Evolutionary conservation across 2,888 invertebrate species (phyloP).

Genomic region (Punctoribates punctum): DNA sequence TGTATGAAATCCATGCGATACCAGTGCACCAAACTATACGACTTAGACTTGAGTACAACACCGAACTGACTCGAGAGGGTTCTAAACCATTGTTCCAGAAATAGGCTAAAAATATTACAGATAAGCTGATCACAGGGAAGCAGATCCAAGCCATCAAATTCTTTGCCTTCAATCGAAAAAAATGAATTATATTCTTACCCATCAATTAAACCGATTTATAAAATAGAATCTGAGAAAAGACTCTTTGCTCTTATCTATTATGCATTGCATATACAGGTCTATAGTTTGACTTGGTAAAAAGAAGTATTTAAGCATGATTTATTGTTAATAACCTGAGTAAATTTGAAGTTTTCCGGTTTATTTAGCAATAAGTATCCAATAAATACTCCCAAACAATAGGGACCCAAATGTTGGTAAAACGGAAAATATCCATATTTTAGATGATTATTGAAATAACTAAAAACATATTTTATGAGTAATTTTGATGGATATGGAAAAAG

Average conservation of each 20-base stretch:
- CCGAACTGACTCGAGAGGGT: background rate
- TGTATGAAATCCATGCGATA: constrained; percentile 46
- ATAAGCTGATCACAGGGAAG: constrained; percentile 19
- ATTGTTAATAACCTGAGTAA: background rate
- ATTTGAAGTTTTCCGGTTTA: background rate
- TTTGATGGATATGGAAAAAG: background rate
- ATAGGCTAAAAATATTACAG: background rate
- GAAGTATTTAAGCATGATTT: background rate
- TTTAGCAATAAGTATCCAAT: constrained; percentile 43
- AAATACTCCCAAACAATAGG: constrained; percentile 43
- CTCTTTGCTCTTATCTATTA: too few relatives aligned
- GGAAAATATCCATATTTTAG: constrained; percentile 24
- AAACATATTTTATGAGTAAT: background rate
- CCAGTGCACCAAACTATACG: constrained; percentile 46
- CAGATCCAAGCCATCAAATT: background rate
- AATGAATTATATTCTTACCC: background rate
- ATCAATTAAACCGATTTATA: too few relatives aligned
- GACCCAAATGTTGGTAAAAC: constrained; percentile 44
- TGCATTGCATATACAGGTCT: too few relatives aligned
- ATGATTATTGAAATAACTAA: constrained; percentile 33
- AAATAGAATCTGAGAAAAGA: too few relatives aligned
- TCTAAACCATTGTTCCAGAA: background rate
- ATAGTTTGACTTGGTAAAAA: background rate
- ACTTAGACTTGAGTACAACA: constrained; percentile 28
- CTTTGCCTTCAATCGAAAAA: background rate